A percentile compares a stretch with the other conserved stretches of the same genome.
These are phyloP conservation scores for Bombus vancouverensis DNA, from an alignment of 1,140 invertebrate species.

Conservation along the genomic window DNA sequence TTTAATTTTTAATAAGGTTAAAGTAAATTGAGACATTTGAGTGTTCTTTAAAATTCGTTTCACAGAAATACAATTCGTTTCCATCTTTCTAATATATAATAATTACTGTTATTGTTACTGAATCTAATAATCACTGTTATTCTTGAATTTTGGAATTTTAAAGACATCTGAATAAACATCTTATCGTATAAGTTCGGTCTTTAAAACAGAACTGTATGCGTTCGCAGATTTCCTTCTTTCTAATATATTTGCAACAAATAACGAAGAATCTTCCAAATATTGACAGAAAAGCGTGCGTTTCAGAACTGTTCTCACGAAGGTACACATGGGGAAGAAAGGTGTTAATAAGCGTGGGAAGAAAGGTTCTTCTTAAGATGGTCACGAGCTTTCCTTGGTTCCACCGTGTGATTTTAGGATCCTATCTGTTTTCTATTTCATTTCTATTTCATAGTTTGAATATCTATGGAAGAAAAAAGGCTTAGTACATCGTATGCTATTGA, in stretches of 20 bases:
- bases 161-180: too few relatives aligned
- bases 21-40: not conserved
- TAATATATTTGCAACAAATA: not conserved
- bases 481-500: too few relatives aligned
- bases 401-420: not conserved
- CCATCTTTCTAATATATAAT: not conserved
- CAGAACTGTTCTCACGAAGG: not conserved
- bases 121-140: not conserved
- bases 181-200: too few relatives aligned
- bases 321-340: not conserved
- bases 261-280: conserved; percentile 2
- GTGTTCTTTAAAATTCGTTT: not conserved
- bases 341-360: conserved; percentile 1
- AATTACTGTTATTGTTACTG: not conserved
- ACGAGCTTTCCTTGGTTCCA: not conserved
- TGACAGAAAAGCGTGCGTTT: not conserved
- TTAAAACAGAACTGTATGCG: too few relatives aligned
- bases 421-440: too few relatives aligned
- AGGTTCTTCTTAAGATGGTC: not conserved
- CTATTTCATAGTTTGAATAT: not conserved
- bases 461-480: not conserved
- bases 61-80: not conserved
- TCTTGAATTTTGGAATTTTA: not conserved
- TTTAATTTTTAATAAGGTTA: too few relatives aligned
- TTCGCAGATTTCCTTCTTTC: not conserved